Evolutionary conservation across 1,140 invertebrate species (phyloP), one percentile per base, ranked within the genome.

Genomic region (Trichoplusia ni): DNA sequence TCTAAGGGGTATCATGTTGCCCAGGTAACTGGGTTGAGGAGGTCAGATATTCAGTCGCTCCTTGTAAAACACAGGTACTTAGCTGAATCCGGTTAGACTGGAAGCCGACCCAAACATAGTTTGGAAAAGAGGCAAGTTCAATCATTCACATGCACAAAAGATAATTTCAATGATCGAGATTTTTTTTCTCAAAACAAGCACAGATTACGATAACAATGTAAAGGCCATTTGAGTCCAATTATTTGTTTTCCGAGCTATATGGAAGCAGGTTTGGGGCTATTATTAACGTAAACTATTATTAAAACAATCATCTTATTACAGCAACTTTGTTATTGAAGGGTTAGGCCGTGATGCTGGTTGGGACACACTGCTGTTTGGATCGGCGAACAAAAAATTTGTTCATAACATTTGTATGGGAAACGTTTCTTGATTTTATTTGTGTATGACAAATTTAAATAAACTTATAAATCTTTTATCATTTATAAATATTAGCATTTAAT

Each of bases 261-360:
- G 51, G 51, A 38, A 54, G 38, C 54, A 16, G 14, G 25, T 27
- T 37, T 25, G 2, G 14, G 13, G 37, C 25, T 58, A 58, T 58
- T 58, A 44, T 11, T 31, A 44, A 4, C 13, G 31, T 42, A 18
- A 58, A 31, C 38, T 44, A 44, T 69, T 69, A 35, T 60, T 56
- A 13, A 58, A 67, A 62, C 58, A 64, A 75, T 71, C 69, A 69
- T 64, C 56, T 71, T 71, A 64, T 75, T 75, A 75, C 23, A 14
- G 29, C 31, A 51, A 68, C 27, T 5, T 14, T 59, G 29, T 38
- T 65, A 54, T 31, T 65, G 40, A 61, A 60, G 53, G 42, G 33
- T 53, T 58, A 40, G 42, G n/a, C n/a, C 23, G 37, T 58, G 38
- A 31, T 19, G 49, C 6, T 23, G 19, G n/a, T n/a, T 11, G 21